Conservation (phyloP, 2,888 invertebrate species). For the Aquatica leii region DNA sequence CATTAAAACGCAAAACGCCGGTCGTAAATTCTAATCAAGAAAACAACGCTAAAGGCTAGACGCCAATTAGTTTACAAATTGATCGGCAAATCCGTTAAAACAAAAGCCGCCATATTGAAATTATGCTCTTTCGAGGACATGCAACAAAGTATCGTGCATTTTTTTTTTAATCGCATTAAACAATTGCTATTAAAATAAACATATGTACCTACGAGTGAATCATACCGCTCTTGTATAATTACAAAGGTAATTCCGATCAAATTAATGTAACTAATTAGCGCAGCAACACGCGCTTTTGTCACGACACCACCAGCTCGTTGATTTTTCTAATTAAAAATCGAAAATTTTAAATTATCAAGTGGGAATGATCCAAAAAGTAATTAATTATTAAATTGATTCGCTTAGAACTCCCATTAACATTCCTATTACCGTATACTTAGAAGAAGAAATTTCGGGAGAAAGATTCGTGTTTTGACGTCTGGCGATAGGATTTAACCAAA, state of each 20-base stretch:
- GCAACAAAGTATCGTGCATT: slow-evolving; percentile 6
- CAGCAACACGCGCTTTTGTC: slow-evolving; percentile 30
- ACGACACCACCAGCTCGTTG: too few relatives aligned
- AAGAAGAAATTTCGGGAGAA: too few relatives aligned
- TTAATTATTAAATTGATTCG: too few relatives aligned
- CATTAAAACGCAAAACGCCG: slow-evolving; percentile 50
- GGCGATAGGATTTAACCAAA: too few relatives aligned
- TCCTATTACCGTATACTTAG: too few relatives aligned
- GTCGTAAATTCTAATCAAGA: slow-evolving; percentile 54
- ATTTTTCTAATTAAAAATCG: too few relatives aligned
- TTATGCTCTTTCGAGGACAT: slow-evolving; percentile 23
- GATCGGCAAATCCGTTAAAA: slow-evolving; percentile 43
- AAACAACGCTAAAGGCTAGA: slow-evolving; percentile 47
- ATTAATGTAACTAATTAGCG: slow-evolving; percentile 38
- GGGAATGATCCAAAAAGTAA: too few relatives aligned
- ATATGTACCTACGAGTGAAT: too few relatives aligned
- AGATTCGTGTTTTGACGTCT: too few relatives aligned
- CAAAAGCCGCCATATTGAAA: slow-evolving; percentile 40
- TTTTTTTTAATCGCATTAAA: neutral
- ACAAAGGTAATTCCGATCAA: slow-evolving; percentile 33
- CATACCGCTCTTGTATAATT: too few relatives aligned
- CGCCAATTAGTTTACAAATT: slow-evolving; percentile 52
- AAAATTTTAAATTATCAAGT: too few relatives aligned
- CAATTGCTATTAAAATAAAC: neutral
- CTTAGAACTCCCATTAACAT: too few relatives aligned